phyloP scores from a whole-genome alignment of 2,888 invertebrate species.

The Sphaeridia pumilis region DNA sequence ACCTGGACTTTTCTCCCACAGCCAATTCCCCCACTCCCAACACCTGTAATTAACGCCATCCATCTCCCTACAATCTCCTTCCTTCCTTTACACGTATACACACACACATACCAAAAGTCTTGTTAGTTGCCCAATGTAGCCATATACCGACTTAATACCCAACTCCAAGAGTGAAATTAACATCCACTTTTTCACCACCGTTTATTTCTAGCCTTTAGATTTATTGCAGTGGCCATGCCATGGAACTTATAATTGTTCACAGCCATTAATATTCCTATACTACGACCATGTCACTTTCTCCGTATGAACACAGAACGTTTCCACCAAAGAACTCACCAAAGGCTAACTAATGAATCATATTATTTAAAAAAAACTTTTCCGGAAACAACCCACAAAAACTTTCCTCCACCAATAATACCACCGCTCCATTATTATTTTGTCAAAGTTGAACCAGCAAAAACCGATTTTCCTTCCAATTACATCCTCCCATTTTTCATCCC shows the following conservation, averaged over 20 bases:
- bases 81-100: background rate
- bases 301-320: too few relatives aligned
- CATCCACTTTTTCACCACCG: background rate
- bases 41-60: conserved; percentile 3
- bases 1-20: background rate
- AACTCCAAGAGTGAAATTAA: background rate
- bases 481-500: too few relatives aligned
- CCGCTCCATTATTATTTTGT: too few relatives aligned
- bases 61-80: background rate
- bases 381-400: too few relatives aligned
- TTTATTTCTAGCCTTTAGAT: background rate
- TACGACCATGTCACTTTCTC: background rate
- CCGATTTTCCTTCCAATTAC: too few relatives aligned
- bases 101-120: too few relatives aligned
- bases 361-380: too few relatives aligned
- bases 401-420: too few relatives aligned
- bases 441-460: too few relatives aligned
- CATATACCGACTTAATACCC: background rate
- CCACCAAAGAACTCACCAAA: too few relatives aligned
- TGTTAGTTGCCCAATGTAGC: background rate
- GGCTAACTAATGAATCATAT: too few relatives aligned
- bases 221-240: background rate
- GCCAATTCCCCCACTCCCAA: background rate
- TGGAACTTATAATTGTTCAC: background rate
- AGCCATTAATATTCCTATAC: conserved; percentile 1